A percentile compares a stretch with the other conserved stretches of the same genome.
These are phyloP conservation scores for Lagria hirta DNA, from an alignment of 2,888 invertebrate species.

Conservation along the genomic window DNA sequence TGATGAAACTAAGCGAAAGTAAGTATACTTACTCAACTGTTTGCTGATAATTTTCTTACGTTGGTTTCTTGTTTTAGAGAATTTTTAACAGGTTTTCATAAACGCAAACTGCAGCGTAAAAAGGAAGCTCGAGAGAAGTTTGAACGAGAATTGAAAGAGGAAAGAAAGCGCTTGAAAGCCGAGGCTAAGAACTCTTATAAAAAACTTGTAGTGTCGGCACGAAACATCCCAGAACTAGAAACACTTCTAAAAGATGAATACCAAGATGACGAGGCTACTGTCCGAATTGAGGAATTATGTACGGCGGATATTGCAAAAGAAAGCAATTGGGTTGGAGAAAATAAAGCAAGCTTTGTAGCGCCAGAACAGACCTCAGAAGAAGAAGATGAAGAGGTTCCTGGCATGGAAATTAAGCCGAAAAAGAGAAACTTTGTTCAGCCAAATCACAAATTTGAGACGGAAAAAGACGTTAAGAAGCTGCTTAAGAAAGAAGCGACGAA, in stretches of 20 bases:
- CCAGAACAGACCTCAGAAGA: conserved; percentile 44
- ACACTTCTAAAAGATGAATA: conserved; percentile 70
- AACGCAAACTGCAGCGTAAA: conserved; percentile 75
- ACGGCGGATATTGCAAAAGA: conserved; percentile 69
- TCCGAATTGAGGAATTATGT: conserved; percentile 75
- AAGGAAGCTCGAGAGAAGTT: conserved; percentile 74
- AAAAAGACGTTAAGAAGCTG: conserved; percentile 70
- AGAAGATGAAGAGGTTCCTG: conserved; percentile 50
- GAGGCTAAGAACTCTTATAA: conserved; percentile 75
- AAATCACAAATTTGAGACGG: conserved; percentile 53
- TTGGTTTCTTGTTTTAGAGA: conserved; percentile 60
- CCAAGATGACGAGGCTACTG: conserved; percentile 75
- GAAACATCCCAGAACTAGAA: conserved; percentile 70
- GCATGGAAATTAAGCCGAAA: conserved; percentile 54
- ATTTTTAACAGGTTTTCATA: conserved; percentile 78
- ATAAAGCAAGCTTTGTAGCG: conserved; percentile 56
- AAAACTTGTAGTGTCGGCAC: conserved; percentile 70
- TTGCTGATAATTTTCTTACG: conserved; percentile 11
- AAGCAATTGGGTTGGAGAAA: conserved; percentile 73
- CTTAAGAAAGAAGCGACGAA: conserved; percentile 72
- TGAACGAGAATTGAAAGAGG: conserved; percentile 70
- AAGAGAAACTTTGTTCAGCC: conserved; percentile 40
- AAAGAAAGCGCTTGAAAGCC: conserved; percentile 71
- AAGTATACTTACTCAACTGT: conserved; percentile 33
- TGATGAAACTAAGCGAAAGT: conserved; percentile 63